Evolutionary conservation across 92 coral and sea anemone genomes (phyloP), one percentile per base, ranked within the genome.

Genomic region (Desmophyllum pertusum): DNA sequence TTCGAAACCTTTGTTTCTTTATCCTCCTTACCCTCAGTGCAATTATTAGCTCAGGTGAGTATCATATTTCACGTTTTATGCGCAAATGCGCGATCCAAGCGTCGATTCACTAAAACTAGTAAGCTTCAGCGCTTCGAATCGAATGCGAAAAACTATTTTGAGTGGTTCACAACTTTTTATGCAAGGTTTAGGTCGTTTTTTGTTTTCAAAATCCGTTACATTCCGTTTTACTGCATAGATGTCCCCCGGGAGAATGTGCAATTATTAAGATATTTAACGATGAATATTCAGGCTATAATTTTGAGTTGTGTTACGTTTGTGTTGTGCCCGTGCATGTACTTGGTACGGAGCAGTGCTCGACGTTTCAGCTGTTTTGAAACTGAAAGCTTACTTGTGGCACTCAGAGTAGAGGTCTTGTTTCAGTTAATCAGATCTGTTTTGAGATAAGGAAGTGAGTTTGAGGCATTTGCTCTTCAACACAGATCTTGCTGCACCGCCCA

Each of bases 11-110:
- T 31, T 64, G 61, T 64, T 27, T 18, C 43, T 65, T 42, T 21
- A 30, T 46, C 8, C 10, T 79, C 42, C 35, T 63, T 14, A 31
- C 29, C 27, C 65, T 53, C 48, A 65, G 61, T 66, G 43, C n/a
- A 75, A 18, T 51, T 35, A 18, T 79, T 10, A 63, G n/a, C 36
- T 48, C 73, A 79, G 83, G 83, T 66, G 21, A 79, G 83, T 33
- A 18, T 25, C 13, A 48, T 11, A 30, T 79, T 43, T 51, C 29
- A 52, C 66, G 3, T 21, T 37, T 33, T 33, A 29, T 9, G 43
- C 64, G 19, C 19, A 23, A 35, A 18, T 68, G 15, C 14, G 42
- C 43, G 29, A 35, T 68, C 30, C 23, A 53, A 53, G 25, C 14
- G 27, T 53, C 27, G 61, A 53, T 53, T 14, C 51, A 6, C 51